Base-by-base conservation (phyloP, 2,888 invertebrate species). In the Synergus gifuensis region DNA sequence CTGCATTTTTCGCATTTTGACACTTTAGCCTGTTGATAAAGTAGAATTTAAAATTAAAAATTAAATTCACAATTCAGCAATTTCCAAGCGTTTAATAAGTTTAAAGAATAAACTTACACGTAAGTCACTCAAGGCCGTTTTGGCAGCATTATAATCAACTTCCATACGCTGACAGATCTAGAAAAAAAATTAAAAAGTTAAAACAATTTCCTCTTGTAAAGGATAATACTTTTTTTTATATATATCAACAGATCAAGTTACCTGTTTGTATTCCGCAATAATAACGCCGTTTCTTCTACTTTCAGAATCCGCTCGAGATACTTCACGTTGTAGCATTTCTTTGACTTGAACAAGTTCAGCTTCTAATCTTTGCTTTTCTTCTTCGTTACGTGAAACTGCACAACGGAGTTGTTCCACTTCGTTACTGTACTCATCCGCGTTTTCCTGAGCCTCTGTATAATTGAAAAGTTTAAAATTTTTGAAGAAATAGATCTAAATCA, bases 181-280 rank as follows among this genome's bases (percentile, higher is more conserved):
- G 76, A 85, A 66, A 77, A 64, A 66, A 67, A 76, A 60, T 22
- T 73, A 64, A 63, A 62, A 76, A 28, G 18, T 62, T 49, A 9
- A 42, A 58, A 2, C 9, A 7, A 76, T 46, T 66, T 22, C 5
- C 14, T 1, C 5, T 62, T 9, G 18, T 5, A 12, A 62, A 22
- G 12, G 22, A 14, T 14, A 22, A 18, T 62, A 4, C 11, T 11
- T 28, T 22, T 66, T 40, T 67, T 14, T 67, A 7, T 5, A 36
- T 12, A 63, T 16, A 28, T 14, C 40, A 40, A 40, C 16, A 40
- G 63, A 67, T 67, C 18, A 40, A 67, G 49, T 81, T 88, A 95
- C 95, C 93, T 97, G 96, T 92, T 98, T 98, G 90, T 98, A 99
- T 89, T 99, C 98, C 76, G 96, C 94, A 85, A 98, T 97, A 64